Conservation (phyloP, 2,797 vertebrate species). For the Glossophaga mutica region DNA sequence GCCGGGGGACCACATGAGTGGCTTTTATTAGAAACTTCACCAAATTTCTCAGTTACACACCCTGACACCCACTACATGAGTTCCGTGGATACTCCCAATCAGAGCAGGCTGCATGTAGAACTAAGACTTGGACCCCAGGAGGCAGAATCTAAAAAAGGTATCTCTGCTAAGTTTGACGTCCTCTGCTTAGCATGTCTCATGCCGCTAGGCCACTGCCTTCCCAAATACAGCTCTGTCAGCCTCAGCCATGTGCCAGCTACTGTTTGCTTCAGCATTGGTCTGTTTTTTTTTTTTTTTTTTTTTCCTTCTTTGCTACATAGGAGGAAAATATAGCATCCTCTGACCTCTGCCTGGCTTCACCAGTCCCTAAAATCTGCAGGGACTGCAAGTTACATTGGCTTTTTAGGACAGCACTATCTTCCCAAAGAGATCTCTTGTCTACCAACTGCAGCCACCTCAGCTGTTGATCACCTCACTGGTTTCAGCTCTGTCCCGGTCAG, state of each 20-base stretch:
- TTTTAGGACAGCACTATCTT: background rate
- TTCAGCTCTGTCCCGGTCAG: background rate
- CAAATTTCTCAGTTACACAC: background rate
- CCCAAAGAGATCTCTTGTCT: background rate
- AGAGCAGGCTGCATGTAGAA: background rate
- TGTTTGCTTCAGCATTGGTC: background rate
- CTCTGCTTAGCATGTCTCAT: background rate
- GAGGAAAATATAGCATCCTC: background rate
- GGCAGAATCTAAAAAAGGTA: background rate
- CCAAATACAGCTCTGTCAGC: background rate
- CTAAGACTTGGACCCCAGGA: background rate
- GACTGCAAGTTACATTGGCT: background rate
- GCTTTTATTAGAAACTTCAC: background rate
- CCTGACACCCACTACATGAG: background rate
- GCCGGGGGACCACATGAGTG: background rate
- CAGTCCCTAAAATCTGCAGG: background rate
- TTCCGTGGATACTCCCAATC: background rate
- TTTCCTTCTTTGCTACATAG: background rate
- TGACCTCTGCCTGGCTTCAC: background rate
- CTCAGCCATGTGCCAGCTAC: background rate
- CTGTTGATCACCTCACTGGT: background rate
- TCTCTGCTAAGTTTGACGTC: background rate
- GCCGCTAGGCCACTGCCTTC: background rate
- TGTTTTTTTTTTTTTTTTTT: background rate
- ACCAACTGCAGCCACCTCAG: background rate